Base-by-base conservation (phyloP, 2,113 vertebrate genomes). In the Cryptomyrus ogoouensis region DNA sequence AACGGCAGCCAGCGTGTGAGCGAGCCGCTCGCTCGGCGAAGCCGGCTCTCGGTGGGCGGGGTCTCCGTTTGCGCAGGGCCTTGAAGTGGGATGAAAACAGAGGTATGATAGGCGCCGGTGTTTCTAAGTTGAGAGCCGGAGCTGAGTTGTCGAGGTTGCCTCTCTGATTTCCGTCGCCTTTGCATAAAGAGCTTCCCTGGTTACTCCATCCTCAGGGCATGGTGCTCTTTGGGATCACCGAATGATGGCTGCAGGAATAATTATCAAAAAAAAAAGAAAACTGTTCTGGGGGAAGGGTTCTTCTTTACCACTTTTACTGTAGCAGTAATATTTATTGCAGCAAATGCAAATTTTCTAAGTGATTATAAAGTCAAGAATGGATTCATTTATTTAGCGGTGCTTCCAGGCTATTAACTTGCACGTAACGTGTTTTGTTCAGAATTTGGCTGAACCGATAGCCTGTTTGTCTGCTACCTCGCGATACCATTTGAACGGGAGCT, bases 1-100 rank as follows among this genome's bases (percentile, higher is more conserved):
- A 19, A n/a, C 46, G 17, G 70, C 31, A 52, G 74, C 15, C 47
- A 2, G 49, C 1, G 10, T 39, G 17, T n/a, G 17, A 5, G 85
- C 27, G 4, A 21, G 44, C 80, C 6, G 21, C 83, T 84, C 24
- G 42, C 77, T 89, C 3, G 1, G 5, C 50, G 56, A 53, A 42
- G 50, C 8, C 27, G 3, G 53, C n/a, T 24, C 24, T 35, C 83
- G 10, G 27, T 24, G 50, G 35, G 27, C 15, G 89, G 62, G 31
- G 44, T n/a, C 46, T 74, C 84, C 19, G 2, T 35, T 6, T 52
- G 3, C 15, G 39, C 50, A 9, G 50, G 42, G 19, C 89, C 74
- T 84, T 89, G 80, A 85, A 83, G 74, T 87, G 56, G 15, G 27
- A 90, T 42, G 58, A 74, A 13, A 39, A 70, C 27, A 39, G 47